These are phyloP conservation scores for Bucco capensis DNA, from an alignment of 2,113 vertebrate species.

Conservation along the genomic window DNA sequence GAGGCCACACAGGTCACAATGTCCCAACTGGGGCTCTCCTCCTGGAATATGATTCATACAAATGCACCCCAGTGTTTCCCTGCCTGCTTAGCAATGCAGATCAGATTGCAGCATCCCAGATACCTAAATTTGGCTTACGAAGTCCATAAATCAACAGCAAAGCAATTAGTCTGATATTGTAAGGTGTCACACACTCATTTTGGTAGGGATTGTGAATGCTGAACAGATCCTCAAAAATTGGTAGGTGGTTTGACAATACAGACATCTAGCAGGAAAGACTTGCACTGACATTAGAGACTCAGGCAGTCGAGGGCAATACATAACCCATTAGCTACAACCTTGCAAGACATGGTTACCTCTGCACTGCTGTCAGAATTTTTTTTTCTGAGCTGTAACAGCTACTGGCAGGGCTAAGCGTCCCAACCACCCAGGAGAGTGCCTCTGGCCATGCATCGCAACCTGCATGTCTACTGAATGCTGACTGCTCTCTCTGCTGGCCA, in stretches of 20 bases:
- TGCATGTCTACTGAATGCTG: background rate
- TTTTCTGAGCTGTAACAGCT: background rate
- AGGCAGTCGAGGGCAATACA: background rate
- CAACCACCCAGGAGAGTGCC: background rate
- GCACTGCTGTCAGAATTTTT: background rate
- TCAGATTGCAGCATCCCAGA: background rate
- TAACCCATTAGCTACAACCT: background rate
- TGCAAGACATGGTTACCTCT: background rate
- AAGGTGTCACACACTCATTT: background rate
- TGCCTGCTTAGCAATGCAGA: background rate
- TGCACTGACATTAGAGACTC: background rate
- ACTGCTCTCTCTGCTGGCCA: conserved; percentile 62
- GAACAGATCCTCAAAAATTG: background rate
- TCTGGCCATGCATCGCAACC: background rate
- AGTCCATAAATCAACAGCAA: background rate
- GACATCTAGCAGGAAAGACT: background rate
- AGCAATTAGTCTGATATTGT: background rate
- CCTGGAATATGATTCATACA: background rate
- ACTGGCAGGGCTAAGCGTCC: background rate
- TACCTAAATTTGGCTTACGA: background rate
- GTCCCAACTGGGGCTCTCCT: background rate
- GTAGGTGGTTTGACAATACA: background rate
- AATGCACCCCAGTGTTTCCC: background rate
- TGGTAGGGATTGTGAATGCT: background rate
- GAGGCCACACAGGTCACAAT: background rate